A percentile compares a stretch with the other conserved stretches of the same genome.
phyloP scores from a whole-genome alignment of 1,140 invertebrate species.

The Rhynchophorus ferrugineus region DNA sequence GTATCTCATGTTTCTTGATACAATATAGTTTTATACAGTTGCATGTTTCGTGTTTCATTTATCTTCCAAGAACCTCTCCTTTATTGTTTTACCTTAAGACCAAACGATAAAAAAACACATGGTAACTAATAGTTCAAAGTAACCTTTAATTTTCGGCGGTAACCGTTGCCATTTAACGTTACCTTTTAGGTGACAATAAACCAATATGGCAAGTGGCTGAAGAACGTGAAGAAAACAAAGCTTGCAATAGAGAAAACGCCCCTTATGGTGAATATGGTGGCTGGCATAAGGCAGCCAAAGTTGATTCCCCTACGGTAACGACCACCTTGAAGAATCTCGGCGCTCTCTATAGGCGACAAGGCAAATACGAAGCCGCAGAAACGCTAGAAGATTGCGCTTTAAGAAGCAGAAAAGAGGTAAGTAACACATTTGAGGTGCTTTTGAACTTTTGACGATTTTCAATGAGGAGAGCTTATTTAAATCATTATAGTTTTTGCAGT shows the following conservation, averaged over 20 bases:
- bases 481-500: conserved; percentile 6
- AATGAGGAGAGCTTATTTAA: too few species aligned
- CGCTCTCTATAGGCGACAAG: conserved; percentile 92
- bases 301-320: conserved; percentile 94
- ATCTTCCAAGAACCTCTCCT: not conserved
- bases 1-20: not conserved
- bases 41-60: conserved; percentile 16
- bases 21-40: conserved; percentile 9
- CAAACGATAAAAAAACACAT: not conserved
- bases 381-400: conserved; percentile 96
- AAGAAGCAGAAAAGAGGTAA: conserved; percentile 85
- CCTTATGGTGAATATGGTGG: conserved; percentile 92
- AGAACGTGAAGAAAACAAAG: conserved; percentile 92
- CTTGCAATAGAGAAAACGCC: conserved; percentile 81
- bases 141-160: not conserved
- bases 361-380: conserved; percentile 98
- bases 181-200: conserved; percentile 81
- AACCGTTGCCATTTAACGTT: not conserved
- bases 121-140: not conserved
- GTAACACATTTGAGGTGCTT: conserved; percentile 11
- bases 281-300: conserved; percentile 98
- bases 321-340: conserved; percentile 96
- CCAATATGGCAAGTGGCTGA: conserved; percentile 99
- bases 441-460: too few species aligned
- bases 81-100: not conserved